phyloP scores from a whole-genome alignment of 2,797 vertebrate genomes.

The Mycteria americana region DNA sequence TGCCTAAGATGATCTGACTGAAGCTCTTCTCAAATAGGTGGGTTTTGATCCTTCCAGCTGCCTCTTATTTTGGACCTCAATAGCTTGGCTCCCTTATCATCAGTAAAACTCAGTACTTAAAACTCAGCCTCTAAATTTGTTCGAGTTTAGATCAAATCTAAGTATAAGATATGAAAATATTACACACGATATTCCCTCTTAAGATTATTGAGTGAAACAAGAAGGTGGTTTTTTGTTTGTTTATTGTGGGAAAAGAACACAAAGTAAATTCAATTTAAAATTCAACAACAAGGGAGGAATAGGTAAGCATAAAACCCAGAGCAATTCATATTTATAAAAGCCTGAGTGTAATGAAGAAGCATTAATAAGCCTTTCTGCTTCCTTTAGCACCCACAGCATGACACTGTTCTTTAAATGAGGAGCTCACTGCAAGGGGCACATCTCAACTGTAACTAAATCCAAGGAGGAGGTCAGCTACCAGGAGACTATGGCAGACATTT shows the following conservation, averaged over 20 bases:
- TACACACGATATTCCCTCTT: neutral
- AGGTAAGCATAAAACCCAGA: neutral
- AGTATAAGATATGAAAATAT: neutral
- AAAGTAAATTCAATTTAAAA: neutral
- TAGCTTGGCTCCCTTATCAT: neutral
- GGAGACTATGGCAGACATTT: neutral
- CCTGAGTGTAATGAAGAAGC: neutral
- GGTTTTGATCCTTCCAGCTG: neutral
- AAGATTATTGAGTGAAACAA: neutral
- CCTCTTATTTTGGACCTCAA: neutral
- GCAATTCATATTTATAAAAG: neutral
- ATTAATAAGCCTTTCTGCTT: slow-evolving; percentile 14
- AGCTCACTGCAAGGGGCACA: neutral
- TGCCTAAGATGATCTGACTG: neutral
- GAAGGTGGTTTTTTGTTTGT: neutral
- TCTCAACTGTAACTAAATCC: neutral
- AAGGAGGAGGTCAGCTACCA: neutral
- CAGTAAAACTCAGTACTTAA: neutral
- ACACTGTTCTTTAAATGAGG: neutral
- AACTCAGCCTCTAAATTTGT: neutral
- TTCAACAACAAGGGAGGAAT: neutral
- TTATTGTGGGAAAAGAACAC: neutral
- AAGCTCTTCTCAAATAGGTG: neutral
- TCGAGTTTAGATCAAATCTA: neutral
- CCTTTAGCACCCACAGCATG: neutral